Conservation (phyloP, 2,113 vertebrate genomes). For the Carollia perspicillata region DNA sequence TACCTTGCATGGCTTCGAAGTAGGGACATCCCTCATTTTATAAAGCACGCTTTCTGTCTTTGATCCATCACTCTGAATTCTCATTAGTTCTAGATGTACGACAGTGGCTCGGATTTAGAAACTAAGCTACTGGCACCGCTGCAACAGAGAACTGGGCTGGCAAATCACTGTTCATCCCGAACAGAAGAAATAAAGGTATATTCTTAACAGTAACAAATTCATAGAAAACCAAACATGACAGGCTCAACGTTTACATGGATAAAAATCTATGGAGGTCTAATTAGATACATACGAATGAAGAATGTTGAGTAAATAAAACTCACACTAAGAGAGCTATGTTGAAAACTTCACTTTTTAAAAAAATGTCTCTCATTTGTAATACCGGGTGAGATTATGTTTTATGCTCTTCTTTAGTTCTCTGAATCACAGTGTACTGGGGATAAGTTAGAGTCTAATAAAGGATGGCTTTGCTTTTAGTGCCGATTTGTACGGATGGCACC, state of each 20-base stretch:
- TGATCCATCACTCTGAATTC: conserved; percentile 52
- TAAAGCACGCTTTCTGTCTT: conserved; percentile 46
- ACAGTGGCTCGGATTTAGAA: conserved; percentile 20
- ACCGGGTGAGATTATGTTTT: conserved; percentile 3
- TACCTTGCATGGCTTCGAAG: conserved; percentile 43
- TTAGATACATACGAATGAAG: conserved; percentile 1
- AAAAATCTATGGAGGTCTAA: background rate
- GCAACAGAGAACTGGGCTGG: background rate
- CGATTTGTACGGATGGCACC: background rate
- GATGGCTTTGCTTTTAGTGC: background rate
- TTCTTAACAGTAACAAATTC: conserved; percentile 2
- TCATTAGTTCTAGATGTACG: background rate
- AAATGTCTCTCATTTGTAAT: background rate
- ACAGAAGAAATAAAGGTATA: background rate
- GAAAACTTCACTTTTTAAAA: conserved; percentile 25
- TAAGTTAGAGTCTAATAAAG: background rate
- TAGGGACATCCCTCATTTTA: conserved; percentile 42
- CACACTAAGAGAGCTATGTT: background rate
- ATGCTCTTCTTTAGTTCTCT: background rate
- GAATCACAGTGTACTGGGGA: background rate
- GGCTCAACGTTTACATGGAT: background rate
- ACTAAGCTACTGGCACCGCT: background rate
- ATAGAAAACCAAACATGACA: background rate
- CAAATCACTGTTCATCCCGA: background rate
- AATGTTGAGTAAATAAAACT: conserved; percentile 15